phyloP scores from a whole-genome alignment of 2,888 invertebrate species.

The Euzophera pinguis region DNA sequence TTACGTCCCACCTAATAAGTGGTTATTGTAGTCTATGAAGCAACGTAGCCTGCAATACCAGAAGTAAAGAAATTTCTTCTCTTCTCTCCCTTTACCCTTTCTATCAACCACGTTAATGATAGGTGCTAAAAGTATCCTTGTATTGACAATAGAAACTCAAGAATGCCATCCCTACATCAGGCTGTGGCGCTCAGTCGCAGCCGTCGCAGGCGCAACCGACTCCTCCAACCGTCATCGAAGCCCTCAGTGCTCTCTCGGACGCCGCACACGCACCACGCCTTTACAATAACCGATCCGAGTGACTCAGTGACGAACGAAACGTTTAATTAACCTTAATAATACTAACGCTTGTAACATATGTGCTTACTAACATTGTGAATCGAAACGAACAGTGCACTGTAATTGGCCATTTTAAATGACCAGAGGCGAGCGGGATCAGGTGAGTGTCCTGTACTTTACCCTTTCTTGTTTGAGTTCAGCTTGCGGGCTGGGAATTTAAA shows the following conservation, averaged over 20 bases:
- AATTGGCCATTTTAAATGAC: conserved; percentile 41
- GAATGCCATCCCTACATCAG: background rate
- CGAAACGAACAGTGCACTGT: conserved; percentile 48
- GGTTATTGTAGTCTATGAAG: no score
- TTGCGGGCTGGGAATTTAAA: background rate
- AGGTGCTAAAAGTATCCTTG: no score
- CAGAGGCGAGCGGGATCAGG: conserved; percentile 38
- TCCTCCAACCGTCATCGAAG: background rate
- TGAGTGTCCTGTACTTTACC: conserved; percentile 24
- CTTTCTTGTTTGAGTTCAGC: background rate
- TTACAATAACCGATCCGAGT: conserved; percentile 40
- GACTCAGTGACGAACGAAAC: conserved; percentile 62
- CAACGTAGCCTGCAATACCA: no score
- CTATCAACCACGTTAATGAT: no score
- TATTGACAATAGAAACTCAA: no score
- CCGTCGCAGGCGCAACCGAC: conserved; percentile 26
- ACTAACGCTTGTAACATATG: conserved; percentile 59
- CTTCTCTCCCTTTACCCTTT: no score
- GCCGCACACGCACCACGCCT: conserved; percentile 49
- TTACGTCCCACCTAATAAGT: no score
- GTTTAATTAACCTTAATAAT: conserved; percentile 32
- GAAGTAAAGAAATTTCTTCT: no score
- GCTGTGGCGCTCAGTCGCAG: background rate
- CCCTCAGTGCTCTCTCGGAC: conserved; percentile 64
- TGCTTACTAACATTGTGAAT: conserved; percentile 53